These are phyloP conservation scores for Sebastes ruberrimus DNA, from an alignment of 2,797 vertebrate species.

Conservation along the genomic window DNA sequence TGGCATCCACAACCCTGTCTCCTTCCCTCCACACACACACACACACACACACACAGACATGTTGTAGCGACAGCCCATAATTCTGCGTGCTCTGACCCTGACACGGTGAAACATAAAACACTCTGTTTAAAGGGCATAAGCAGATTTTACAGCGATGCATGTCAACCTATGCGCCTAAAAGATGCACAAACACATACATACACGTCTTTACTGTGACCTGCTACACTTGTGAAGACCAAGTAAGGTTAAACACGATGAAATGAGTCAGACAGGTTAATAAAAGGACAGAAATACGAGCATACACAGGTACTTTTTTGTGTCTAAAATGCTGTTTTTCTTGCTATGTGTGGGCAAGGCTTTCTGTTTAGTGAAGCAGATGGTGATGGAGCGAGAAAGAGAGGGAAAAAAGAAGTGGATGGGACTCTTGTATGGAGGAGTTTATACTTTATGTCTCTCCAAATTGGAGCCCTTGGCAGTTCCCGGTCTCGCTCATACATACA, in stretches of 20 bases:
- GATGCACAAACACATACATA: not conserved
- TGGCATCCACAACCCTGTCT: not conserved
- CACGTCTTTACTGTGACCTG: not conserved
- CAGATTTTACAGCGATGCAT: conserved; percentile 33
- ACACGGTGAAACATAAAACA: conserved; percentile 54
- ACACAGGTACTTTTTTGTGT: not conserved
- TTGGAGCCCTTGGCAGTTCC: conserved; percentile 57
- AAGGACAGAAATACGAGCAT: not conserved
- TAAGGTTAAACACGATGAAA: not conserved
- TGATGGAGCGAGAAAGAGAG: conserved; percentile 20
- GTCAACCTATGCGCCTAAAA: conserved; percentile 9
- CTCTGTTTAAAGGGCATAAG: conserved; percentile 55
- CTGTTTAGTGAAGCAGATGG: conserved; percentile 61
- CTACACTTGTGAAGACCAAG: not conserved
- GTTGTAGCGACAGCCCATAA: conserved; percentile 45
- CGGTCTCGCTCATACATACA: conserved; percentile 48
- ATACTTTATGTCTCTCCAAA: conserved; percentile 70
- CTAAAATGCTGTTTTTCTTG: conserved; percentile 10
- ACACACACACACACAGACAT: conserved; percentile 18
- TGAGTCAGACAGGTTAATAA: not conserved
- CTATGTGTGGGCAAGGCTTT: conserved; percentile 1
- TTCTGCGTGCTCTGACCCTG: conserved; percentile 46
- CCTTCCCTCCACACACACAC: not conserved
- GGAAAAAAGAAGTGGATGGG: conserved; percentile 10
- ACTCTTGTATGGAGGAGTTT: conserved; percentile 54